Evolutionary conservation across 2,797 vertebrate species (phyloP), one percentile per base, ranked within the genome.

Genomic region (Antrozous pallidus): DNA sequence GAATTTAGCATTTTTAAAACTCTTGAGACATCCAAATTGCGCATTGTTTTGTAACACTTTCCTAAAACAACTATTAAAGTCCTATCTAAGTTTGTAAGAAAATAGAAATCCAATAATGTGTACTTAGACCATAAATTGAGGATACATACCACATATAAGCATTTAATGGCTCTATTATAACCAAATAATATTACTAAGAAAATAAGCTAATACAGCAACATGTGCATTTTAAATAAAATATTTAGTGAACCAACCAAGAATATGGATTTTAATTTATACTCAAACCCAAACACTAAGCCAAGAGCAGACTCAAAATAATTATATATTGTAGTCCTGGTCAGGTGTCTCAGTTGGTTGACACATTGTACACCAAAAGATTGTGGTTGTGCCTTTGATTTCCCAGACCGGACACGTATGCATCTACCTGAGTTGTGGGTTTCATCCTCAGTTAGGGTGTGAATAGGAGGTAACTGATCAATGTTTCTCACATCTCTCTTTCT

Each of bases 1-100:
- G 54, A 95, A 79, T 24, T 40, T 80, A 67, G 69, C 74, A 92
- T 58, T 93, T 95, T 95, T 74, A 82, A 97, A 96, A 78, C 51
- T 40, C 10, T 71, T 24, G 47, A 90, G 80, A 95, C 77, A 94
- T 95, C 33, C 31, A 90, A 74, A 88, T 82, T 91, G 89, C n/a
- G 79, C 12, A 90, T 40, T 54, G 4, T 86, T 75, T 89, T 61
- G 1, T 67, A 45, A 81, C 88, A 89, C 84, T 93, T 93, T 82
- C 13, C 28, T 80, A 33, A 80, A 78, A n/a, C 17, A 65, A 45
- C 49, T 80, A 63, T 10, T 92, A 18, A 69, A 70, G 17, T n/a
- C 33, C 47, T 90, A 24, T 56, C 33, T 65, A 71, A 75, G 6
- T 77, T 92, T 56, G n/a, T 83, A 65, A 65, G 24, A 20, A 79